A percentile compares a stretch with the other conserved stretches of the same genome.
phyloP scores from a whole-genome alignment of 2,888 invertebrate species.

The Mesochorus sp. region DNA sequence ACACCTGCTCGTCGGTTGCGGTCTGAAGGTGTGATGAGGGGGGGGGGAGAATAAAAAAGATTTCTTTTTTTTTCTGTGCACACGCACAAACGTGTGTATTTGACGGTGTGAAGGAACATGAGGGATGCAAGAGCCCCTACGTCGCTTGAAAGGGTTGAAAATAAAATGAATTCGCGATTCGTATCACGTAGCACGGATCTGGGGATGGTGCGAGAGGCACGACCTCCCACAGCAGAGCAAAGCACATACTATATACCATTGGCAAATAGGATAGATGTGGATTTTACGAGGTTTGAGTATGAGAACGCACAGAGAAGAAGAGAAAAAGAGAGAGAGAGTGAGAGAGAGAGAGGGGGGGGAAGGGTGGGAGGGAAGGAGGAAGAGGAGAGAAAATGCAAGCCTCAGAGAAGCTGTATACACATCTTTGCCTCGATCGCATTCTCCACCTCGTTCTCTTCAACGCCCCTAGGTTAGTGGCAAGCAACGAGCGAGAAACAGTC shows the following conservation, averaged over 20 bases:
- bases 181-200: slow-evolving; percentile 72
- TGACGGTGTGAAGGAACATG: neutral
- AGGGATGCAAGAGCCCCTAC: slow-evolving; percentile 29
- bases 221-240: slow-evolving; percentile 25
- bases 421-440: slow-evolving; percentile 32
- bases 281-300: slow-evolving; percentile 64
- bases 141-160: slow-evolving; percentile 73
- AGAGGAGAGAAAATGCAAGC: neutral
- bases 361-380: neutral
- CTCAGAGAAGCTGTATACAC: slow-evolving; percentile 11
- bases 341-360: neutral
- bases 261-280: slow-evolving; percentile 67
- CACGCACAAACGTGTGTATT: neutral
- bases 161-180: slow-evolving; percentile 76
- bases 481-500: slow-evolving; percentile 58
- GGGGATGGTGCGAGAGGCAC: slow-evolving; percentile 63
- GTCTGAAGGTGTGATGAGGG: slow-evolving; percentile 26
- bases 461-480: slow-evolving; percentile 56
- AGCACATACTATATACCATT: slow-evolving; percentile 24
- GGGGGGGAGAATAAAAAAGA: neutral
- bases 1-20: slow-evolving; percentile 38
- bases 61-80: neutral
- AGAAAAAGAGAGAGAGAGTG: neutral
- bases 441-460: slow-evolving; percentile 18
- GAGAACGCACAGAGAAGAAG: slow-evolving; percentile 48